A percentile compares a stretch with the other conserved stretches of the same genome.
Evolutionary conservation across 2,888 invertebrate genomes (phyloP).

Genomic region (Mythimna impura): DNA sequence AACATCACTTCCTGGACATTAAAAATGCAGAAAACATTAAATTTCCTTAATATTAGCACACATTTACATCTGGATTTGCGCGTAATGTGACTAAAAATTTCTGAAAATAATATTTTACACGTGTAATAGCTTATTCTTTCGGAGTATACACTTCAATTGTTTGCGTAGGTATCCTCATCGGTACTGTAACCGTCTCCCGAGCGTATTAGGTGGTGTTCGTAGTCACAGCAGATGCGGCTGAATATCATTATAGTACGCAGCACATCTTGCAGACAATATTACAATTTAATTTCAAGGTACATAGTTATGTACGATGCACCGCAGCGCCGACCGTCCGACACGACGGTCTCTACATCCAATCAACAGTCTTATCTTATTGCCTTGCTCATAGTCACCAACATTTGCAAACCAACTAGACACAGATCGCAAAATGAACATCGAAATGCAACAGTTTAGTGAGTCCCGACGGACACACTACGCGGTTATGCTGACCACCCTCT

Average conservation of each 20-base stretch:
- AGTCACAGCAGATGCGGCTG: conserved; percentile 23
- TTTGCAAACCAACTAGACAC: neutral
- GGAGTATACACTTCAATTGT: neutral
- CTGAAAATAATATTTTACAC: no score
- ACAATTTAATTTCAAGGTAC: conserved; percentile 20
- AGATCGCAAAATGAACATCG: neutral
- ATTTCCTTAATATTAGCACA: neutral
- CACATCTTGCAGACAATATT: neutral
- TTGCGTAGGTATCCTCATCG: neutral
- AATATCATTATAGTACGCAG: neutral
- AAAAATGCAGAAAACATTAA: neutral
- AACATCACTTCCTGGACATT: neutral
- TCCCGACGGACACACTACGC: neutral
- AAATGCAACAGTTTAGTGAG: conserved; percentile 13
- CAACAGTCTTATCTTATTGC: conserved; percentile 5
- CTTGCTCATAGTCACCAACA: neutral
- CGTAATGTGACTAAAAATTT: neutral
- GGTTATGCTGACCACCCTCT: neutral
- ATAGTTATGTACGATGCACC: neutral
- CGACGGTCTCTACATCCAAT: neutral
- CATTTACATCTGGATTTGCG: neutral
- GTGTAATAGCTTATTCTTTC: no score
- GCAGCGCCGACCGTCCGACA: neutral
- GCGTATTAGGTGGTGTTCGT: conserved; percentile 5
- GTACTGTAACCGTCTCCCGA: neutral